Percentiles rank a stretch among this genome's conserved stretches.
Evolutionary conservation across 2,797 vertebrate genomes (phyloP).

Genomic region (Onychomys leucogaster): DNA sequence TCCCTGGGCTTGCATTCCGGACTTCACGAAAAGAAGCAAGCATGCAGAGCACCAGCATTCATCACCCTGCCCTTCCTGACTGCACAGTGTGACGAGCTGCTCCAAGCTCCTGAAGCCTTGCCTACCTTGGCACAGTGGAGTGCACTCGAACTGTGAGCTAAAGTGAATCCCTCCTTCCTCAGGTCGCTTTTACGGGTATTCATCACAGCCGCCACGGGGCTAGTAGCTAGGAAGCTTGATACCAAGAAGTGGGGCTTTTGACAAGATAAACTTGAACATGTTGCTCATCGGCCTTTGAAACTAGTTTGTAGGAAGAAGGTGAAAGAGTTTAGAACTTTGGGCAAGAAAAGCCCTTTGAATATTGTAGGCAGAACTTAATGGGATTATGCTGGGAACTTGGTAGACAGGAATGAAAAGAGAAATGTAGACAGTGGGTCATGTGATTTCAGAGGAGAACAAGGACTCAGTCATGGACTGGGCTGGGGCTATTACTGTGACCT

Average conservation of each 20-base stretch:
- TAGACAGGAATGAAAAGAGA: background rate
- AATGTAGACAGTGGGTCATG: too few relatives aligned
- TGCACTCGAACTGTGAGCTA: background rate
- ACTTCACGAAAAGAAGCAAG: background rate
- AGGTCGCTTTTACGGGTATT: background rate
- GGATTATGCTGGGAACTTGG: background rate
- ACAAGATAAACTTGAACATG: background rate
- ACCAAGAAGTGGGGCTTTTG: background rate
- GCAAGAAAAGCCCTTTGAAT: background rate
- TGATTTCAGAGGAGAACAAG: background rate
- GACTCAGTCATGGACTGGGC: background rate
- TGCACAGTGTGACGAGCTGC: background rate
- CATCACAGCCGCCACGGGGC: background rate
- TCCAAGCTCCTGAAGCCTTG: background rate
- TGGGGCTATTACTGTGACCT: background rate
- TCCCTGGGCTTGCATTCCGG: background rate
- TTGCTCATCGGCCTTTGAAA: background rate
- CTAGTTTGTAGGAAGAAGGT: background rate
- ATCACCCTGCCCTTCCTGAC: background rate
- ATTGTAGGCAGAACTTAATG: background rate
- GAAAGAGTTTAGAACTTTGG: background rate
- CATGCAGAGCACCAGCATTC: background rate
- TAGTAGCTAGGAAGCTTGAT: background rate
- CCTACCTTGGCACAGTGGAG: background rate
- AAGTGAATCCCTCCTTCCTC: background rate